Conservation (phyloP, 1,140 invertebrate genomes). For the Metaphire vulgaris region DNA sequence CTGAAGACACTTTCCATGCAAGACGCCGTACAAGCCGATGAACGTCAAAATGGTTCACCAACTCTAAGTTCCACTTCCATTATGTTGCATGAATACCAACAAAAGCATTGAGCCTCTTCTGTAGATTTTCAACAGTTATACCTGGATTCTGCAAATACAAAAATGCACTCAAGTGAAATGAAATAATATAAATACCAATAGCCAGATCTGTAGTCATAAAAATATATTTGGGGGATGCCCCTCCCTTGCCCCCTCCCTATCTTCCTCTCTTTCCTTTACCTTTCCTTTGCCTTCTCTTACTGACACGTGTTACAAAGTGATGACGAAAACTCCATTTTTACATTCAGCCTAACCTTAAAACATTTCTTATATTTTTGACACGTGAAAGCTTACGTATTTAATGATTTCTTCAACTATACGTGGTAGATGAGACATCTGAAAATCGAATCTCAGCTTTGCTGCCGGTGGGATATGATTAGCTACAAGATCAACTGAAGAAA, state of each 20-base stretch:
- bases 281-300: background rate
- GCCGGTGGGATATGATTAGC: background rate
- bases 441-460: background rate
- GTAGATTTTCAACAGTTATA: constrained; percentile 21
- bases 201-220: too few relatives aligned
- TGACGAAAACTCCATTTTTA: too few relatives aligned
- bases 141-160: constrained; percentile 16
- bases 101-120: constrained; percentile 19
- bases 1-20: too few relatives aligned
- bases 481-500: background rate
- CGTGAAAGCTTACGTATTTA: constrained; percentile 26
- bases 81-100: constrained; percentile 16
- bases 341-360: too few relatives aligned
- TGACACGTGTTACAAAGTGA: too few relatives aligned
- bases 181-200: constrained; percentile 1
- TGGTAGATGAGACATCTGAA: constrained; percentile 27
- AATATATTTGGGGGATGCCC: too few relatives aligned
- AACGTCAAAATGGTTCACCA: too few relatives aligned
- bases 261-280: background rate
- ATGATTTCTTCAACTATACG: constrained; percentile 22
- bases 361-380: too few relatives aligned
- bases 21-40: too few relatives aligned
- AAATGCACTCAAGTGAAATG: background rate
- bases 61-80: too few relatives aligned
- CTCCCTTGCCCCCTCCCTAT: too few relatives aligned